Base-by-base conservation (phyloP, 2,888 invertebrate genomes). In the Drosophila crucigera region DNA sequence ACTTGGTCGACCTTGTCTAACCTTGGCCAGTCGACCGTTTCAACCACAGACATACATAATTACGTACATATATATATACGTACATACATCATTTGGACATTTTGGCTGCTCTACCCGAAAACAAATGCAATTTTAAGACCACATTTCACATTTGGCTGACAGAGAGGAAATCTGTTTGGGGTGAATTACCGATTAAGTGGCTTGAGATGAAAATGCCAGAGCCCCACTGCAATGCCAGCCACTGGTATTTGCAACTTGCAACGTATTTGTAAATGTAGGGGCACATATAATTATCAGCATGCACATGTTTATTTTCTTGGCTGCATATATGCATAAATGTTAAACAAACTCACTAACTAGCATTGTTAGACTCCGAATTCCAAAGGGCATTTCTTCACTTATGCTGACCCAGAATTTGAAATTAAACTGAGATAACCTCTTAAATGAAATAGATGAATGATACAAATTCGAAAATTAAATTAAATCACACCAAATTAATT, bases 161-260 rank as follows among this genome's bases (percentile, higher is more conserved):
- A 65, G 58, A 31, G 67, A 67, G 76, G 43, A 67, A 71, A 77
- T 72, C 65, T 66, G 59, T 60, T 49, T 47, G 80, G 61, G 82
- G 67, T 83, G 72, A 82, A 83, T 62, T 69, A 83, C 82, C 82
- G 83, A 78, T 80, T 82, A 83, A 83, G 74, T 80, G 65, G 74
- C 62, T 68, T 16, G 54, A 54, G 53, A 73, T 58, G 72, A 71
- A 77, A 72, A 68, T 63, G 58, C 54, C 60, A 65, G 35, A 55
- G 37, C 37, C 14, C 28, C 28, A 56, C 56, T 55, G 68, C 65
- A 73, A 64, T 64, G 58, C 39, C 60, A 54, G 25, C 35, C 39
- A 37, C 31, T 33, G 30, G 33, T 50, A 31, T 33, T 43, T 55
- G 9, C 47, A 25, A 6, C 47, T 33, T 43, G 25, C 25, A 25